Base-by-base conservation (phyloP, 2,797 vertebrate species). In the Eptatretus atami region DNA sequence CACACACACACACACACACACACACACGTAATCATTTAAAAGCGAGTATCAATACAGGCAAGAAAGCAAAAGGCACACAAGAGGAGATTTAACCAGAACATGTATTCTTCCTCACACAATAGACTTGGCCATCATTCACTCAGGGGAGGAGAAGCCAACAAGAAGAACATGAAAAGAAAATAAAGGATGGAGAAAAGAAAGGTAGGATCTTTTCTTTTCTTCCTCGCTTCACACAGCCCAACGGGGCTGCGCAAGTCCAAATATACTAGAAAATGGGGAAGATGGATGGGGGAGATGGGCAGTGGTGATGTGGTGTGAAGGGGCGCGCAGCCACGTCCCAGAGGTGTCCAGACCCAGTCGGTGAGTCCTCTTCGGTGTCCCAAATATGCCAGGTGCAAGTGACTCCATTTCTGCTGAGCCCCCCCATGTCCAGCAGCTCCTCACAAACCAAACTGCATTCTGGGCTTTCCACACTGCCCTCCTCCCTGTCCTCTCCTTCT, bases 1-100 rank as follows among this genome's bases (percentile, higher is more conserved):
- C 19, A 60, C 55, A 14, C 55, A 19, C 55, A 60, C 55, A 60
- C 19, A 19, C 6, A 14, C 55, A 60, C 6, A 19, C 14, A 14
- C 55, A 14, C 19, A 60, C 55, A 14, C 19, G 55, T 19, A 60
- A 60, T 60, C 55, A 60, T 60, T 60, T 60, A 60, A 14, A 60
- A 19, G 14, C 9, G 55, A 60, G 14, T 14, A 14, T 6, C 55
- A 19, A 9, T 19, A 14, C 14, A 60, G 19, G 55, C 55, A 19
- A 19, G 19, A 19, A 19, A 19, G 19, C 19, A 19, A 19, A 19
- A 19, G 19, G 19, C 19, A 19, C 19, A 19, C 19, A 19, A 19
- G 19, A 19, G 19, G 2, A 19, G 19, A 19, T 19, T 19, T 19
- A 19, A 19, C 19, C 19, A 19, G 2, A 19, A 19, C 19, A 19